A percentile compares a stretch with the other conserved stretches of the same genome.
Evolutionary conservation across 2,797 vertebrate genomes (phyloP).

Genomic region (Lacerta agilis): DNA sequence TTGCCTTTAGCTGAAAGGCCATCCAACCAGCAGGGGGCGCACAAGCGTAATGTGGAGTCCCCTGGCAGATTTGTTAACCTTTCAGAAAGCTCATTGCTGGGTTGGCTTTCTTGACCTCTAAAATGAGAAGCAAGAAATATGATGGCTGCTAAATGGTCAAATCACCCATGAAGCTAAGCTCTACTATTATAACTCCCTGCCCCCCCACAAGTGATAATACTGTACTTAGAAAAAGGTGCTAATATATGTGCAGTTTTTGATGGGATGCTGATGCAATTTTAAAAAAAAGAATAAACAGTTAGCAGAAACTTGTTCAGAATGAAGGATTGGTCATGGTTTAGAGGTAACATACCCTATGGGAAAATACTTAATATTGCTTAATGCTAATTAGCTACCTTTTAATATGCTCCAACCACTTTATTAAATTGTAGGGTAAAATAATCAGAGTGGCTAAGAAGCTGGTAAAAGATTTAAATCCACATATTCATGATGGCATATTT

Average conservation of each 20-base stretch:
- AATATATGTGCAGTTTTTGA: not conserved
- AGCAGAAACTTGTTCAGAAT: not conserved
- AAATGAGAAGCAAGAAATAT: slow-evolving; percentile 10
- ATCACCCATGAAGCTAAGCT: not conserved
- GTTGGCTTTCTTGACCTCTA: not conserved
- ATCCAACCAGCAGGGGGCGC: slow-evolving; percentile 33
- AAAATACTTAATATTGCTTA: not conserved
- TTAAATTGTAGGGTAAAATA: not conserved
- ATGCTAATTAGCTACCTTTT: not conserved
- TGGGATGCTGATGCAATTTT: not conserved
- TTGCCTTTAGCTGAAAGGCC: slow-evolving; percentile 8
- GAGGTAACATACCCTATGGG: not conserved
- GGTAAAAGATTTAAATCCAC: not conserved
- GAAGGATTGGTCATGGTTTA: not conserved
- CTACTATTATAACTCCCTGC: not conserved
- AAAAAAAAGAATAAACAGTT: not conserved
- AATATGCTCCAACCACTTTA: not conserved
- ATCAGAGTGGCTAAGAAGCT: not conserved
- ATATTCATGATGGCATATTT: not conserved
- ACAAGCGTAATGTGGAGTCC: slow-evolving; percentile 30
- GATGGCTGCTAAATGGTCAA: not conserved
- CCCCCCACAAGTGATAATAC: no score
- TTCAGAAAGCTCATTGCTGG: not conserved
- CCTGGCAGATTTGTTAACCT: not conserved
- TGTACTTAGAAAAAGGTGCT: no score